Evolutionary conservation across 2,113 vertebrate species (phyloP).

Genomic region (Mustela nigripes): DNA sequence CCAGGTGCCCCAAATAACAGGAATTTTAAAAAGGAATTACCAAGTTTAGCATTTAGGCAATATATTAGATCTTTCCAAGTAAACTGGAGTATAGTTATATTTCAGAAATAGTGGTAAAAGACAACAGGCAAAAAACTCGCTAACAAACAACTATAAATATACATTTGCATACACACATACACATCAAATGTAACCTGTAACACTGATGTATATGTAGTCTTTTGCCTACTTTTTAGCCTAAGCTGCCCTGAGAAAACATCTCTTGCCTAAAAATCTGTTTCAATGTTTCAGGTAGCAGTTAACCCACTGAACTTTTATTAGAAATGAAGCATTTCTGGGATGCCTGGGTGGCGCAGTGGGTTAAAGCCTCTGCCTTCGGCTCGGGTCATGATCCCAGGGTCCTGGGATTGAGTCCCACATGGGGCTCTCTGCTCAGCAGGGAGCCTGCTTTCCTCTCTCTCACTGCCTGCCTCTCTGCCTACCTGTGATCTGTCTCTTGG

Average conservation of each 20-base stretch:
- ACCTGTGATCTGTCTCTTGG: too few species aligned
- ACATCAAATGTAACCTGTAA: not conserved
- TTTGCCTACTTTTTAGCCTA: not conserved
- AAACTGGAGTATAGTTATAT: not conserved
- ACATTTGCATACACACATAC: not conserved
- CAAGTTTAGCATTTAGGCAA: not conserved
- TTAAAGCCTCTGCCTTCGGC: too few species aligned
- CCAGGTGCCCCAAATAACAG: not conserved
- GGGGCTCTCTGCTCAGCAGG: too few species aligned
- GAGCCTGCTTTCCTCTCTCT: too few species aligned
- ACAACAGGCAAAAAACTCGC: not conserved
- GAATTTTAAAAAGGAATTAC: not conserved
- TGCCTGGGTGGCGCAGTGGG: too few species aligned
- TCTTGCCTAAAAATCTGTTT: not conserved
- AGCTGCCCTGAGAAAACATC: not conserved
- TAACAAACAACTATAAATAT: not conserved
- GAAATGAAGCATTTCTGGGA: not conserved
- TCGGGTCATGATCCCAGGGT: too few species aligned
- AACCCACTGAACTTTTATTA: not conserved
- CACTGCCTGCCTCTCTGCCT: too few species aligned
- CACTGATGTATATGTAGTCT: too few species aligned
- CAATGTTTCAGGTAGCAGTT: not conserved
- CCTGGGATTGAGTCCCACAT: too few species aligned
- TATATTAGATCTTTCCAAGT: not conserved
- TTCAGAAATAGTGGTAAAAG: not conserved